Evolutionary conservation across 2,888 invertebrate genomes (phyloP).

Genomic region (Blastobasis adustella): DNA sequence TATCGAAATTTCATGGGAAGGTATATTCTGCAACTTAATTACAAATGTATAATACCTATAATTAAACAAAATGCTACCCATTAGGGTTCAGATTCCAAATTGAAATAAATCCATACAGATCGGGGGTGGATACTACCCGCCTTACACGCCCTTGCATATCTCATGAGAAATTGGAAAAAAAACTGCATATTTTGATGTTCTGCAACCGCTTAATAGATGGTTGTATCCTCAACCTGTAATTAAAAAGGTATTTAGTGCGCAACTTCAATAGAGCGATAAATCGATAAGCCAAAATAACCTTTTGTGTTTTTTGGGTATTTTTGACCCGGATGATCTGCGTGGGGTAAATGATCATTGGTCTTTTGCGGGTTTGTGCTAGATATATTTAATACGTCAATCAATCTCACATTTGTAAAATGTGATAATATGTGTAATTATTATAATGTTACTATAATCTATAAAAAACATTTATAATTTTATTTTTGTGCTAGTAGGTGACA

Average conservation of each 20-base stretch:
- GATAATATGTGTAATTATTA: too few species aligned
- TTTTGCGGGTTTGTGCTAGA: too few species aligned
- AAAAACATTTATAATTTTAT: too few species aligned
- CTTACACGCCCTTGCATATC: conserved; percentile 13
- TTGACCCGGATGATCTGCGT: not conserved
- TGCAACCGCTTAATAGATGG: conserved; percentile 61
- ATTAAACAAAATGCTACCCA: conserved; percentile 45
- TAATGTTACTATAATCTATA: too few species aligned
- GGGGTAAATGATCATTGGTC: not conserved
- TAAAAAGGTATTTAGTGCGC: conserved; percentile 55
- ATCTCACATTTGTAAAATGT: too few species aligned
- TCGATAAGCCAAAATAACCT: conserved; percentile 34
- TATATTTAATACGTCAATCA: too few species aligned
- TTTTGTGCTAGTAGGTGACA: too few species aligned
- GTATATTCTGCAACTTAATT: conserved; percentile 29
- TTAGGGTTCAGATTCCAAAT: conserved; percentile 38
- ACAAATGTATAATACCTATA: conserved; percentile 39
- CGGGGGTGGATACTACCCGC: conserved; percentile 41
- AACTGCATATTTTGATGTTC: conserved; percentile 52
- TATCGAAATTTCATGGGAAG: too few species aligned
- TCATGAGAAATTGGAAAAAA: conserved; percentile 28
- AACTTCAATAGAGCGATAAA: conserved; percentile 51
- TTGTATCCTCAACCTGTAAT: conserved; percentile 42
- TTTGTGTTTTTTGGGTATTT: conserved; percentile 20
- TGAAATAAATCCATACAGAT: conserved; percentile 50